Evolutionary conservation across 2,797 vertebrate species (phyloP).

Genomic region (Pseudocheirus occidentalis): DNA sequence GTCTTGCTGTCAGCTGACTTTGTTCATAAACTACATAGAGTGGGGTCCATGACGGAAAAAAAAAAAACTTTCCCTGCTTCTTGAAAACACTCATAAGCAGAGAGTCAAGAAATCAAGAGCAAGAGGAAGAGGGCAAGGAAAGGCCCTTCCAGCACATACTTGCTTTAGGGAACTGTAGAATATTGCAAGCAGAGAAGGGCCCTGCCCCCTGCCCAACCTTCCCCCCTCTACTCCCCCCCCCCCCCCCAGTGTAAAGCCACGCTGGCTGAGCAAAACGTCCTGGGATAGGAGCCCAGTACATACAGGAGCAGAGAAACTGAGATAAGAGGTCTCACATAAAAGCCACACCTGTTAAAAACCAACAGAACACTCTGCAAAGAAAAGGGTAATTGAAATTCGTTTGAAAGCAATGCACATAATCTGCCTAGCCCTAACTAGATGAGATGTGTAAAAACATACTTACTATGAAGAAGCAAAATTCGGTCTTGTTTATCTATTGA

Average conservation of each 20-base stretch:
- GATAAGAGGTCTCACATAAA: conserved; percentile 11
- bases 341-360: neutral
- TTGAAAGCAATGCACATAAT: neutral
- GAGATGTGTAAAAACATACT: conserved; percentile 68
- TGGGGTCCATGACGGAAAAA: conserved; percentile 37
- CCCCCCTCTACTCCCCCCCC: no score
- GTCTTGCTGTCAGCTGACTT: conserved; percentile 56
- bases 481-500: conserved; percentile 75
- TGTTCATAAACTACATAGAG: conserved; percentile 69
- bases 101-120: neutral
- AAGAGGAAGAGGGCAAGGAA: neutral
- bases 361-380: neutral
- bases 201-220: no score
- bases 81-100: conserved; percentile 56
- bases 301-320: neutral
- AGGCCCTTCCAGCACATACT: neutral
- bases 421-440: accelerated
- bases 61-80: conserved; percentile 48
- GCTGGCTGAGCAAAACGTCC: neutral
- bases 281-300: neutral
- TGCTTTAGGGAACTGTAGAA: neutral
- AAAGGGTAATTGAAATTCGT: neutral
- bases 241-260: neutral
- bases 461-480: conserved; percentile 82
- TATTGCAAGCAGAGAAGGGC: neutral